A percentile compares a stretch with the other conserved stretches of the same genome.
phyloP scores from a whole-genome alignment of 2,797 vertebrate genomes.

The Gallinago solitaria region DNA sequence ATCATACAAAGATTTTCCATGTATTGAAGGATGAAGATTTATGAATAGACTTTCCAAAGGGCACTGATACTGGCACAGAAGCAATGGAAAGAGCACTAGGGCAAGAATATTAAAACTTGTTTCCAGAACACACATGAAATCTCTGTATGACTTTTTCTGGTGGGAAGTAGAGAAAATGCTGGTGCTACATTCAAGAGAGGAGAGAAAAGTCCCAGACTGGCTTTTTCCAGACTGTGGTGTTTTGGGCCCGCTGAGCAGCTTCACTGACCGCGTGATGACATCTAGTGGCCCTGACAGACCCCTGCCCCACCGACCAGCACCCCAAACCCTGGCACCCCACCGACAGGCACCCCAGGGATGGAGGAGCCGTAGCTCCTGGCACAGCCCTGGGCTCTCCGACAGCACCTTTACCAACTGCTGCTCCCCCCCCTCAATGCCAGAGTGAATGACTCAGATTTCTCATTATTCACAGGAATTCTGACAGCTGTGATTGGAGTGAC shows the following conservation, averaged over 20 bases:
- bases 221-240: neutral
- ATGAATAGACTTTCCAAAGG: neutral
- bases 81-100: neutral
- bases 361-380: neutral
- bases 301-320: neutral
- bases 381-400: neutral
- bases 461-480: neutral
- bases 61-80: neutral
- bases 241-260: neutral
- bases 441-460: rapidly evolving
- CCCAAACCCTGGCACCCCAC: too few species aligned
- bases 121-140: neutral
- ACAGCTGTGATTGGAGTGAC: neutral
- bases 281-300: neutral
- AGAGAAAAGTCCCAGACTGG: neutral
- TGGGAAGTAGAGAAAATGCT: neutral
- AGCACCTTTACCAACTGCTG: neutral
- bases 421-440: neutral
- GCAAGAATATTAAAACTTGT: rapidly evolving
- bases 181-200: neutral
- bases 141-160: neutral
- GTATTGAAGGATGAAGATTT: neutral
- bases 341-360: neutral
- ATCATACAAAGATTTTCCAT: neutral
- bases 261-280: neutral